Conservation (phyloP, 1,140 invertebrate genomes). For the Drosophila pectinifera region DNA sequence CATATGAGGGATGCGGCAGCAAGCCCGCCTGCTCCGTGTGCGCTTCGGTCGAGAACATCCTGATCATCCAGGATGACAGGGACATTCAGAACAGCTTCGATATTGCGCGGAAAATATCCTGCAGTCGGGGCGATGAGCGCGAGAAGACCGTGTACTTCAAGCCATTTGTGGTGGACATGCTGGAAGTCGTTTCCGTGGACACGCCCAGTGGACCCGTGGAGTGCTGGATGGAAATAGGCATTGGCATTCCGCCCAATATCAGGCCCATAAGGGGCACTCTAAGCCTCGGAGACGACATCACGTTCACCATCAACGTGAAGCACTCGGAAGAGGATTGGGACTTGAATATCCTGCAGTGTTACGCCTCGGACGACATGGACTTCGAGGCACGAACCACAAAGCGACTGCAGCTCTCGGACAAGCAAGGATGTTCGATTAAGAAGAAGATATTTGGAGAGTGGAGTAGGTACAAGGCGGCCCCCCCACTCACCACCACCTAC, state of each 20-base stretch:
- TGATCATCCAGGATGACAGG: conserved; percentile 89
- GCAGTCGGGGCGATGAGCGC: conserved; percentile 85
- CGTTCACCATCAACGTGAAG: conserved; percentile 89
- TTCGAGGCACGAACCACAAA: conserved; percentile 87
- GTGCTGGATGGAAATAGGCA: conserved; percentile 92
- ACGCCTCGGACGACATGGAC: conserved; percentile 89
- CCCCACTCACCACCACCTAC: conserved; percentile 87
- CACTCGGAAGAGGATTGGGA: conserved; percentile 88
- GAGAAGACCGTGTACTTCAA: conserved; percentile 89
- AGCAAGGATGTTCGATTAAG: conserved; percentile 89
- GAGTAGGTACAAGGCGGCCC: conserved; percentile 87
- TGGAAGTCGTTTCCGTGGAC: conserved; percentile 89
- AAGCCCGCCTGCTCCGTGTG: conserved; percentile 87
- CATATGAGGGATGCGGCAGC: conserved; percentile 88
- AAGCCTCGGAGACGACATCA: conserved; percentile 90
- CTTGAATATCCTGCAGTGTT: conserved; percentile 90
- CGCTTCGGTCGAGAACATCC: conserved; percentile 87
- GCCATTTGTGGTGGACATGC: conserved; percentile 90
- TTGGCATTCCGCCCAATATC: conserved; percentile 89
- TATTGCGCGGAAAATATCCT: conserved; percentile 88
- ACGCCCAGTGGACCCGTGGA: conserved; percentile 87
- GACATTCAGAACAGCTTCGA: conserved; percentile 88
- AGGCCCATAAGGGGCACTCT: conserved; percentile 85
- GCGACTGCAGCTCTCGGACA: conserved; percentile 88
- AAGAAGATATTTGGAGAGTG: conserved; percentile 89